Conservation (phyloP, 2,113 vertebrate species). For the Garra rufa region DNA sequence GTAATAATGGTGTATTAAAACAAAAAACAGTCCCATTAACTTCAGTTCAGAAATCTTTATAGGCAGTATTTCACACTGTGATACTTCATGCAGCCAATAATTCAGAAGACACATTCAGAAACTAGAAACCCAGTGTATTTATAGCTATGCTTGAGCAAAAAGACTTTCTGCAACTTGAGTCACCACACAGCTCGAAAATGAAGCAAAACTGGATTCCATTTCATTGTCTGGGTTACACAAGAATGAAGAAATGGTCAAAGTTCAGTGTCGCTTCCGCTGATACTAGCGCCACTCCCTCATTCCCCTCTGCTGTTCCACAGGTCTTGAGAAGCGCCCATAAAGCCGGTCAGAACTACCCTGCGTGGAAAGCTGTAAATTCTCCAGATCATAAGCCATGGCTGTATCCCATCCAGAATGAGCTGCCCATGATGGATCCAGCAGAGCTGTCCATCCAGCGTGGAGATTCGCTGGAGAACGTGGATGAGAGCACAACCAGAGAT, state of each 20-base stretch:
- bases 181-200: conserved; percentile 1
- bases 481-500: conserved; percentile 71
- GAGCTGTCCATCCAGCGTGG: conserved; percentile 78
- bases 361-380: conserved; percentile 76
- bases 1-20: background rate
- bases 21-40: background rate
- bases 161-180: background rate
- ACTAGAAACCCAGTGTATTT: background rate
- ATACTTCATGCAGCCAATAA: background rate
- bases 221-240: conserved; percentile 11
- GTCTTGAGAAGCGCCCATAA: conserved; percentile 76
- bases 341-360: conserved; percentile 73
- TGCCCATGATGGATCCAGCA: conserved; percentile 73
- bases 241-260: background rate
- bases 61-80: background rate
- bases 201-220: conserved; percentile 46
- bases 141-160: background rate
- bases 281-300: conserved; percentile 11
- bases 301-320: conserved; percentile 61
- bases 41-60: background rate
- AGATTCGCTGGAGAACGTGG: conserved; percentile 80
- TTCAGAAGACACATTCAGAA: background rate
- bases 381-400: conserved; percentile 78
- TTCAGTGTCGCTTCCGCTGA: conserved; percentile 10
- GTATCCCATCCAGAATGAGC: conserved; percentile 75